Base-by-base conservation (phyloP, 2,113 vertebrate species). In the Solenodon paradoxus region DNA sequence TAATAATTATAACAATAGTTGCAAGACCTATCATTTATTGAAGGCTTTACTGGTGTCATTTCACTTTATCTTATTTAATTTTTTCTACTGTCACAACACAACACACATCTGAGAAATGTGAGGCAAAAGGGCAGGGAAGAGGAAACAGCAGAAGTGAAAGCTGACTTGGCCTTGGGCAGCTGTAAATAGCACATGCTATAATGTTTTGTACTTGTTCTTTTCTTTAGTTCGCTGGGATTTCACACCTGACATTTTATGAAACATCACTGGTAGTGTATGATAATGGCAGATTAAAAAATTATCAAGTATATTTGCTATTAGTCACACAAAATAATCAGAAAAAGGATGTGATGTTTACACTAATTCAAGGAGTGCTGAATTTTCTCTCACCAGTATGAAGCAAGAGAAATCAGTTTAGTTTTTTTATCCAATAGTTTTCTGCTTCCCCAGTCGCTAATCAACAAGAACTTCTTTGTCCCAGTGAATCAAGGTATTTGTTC, bases 191-290 rank as follows among this genome's bases (percentile, higher is more conserved):
- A 64, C 0, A 17, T 24, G 26, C 66, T 7, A 12, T 24, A 9
- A 74, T 28, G 22, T 80, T 66, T 78, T 81, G 13, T 72, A 64
- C 86, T 86, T 87, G 32, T 59, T 77, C 22, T 86, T 91, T 53
- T 82, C 20, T 88, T 57, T 82, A 74, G 51, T 88, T 42, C 88
- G 61, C n/a, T 85, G 66, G 92, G 20, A 92, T 89, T 95, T 82
- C 68, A 95, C 9, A 83, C 30, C 22, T 78, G 61, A 83, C 78
- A 64, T 42, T 71, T 63, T 19, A 78, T 63, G 22, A 78, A 87
- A 86, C 38, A n/a, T n/a, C n/a, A n/a, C n/a, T n/a, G n/a, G 61
- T 64, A 2, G 47, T n/a, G 0, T 61, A 32, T 61, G 68, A 45
- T 71, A 19, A 45, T 80, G 71, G 38, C 17, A 63, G 38, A 79